These are phyloP conservation scores for Trachymyrmex cornetzi DNA, from an alignment of 1,140 invertebrate genomes.

Conservation along the genomic window DNA sequence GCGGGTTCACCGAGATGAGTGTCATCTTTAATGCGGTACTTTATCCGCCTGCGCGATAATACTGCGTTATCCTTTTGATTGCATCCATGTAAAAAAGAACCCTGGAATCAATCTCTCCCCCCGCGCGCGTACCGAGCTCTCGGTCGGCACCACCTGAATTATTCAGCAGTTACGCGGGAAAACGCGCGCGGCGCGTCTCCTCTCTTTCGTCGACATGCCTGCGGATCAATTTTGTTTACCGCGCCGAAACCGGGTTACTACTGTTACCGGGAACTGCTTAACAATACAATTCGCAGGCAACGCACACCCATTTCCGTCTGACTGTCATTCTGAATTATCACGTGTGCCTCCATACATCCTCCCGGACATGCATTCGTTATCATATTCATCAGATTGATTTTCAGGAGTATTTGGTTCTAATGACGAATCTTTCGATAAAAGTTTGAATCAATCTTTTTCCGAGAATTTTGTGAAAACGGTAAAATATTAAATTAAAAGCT, in stretches of 20 bases:
- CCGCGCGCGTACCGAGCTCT: not conserved
- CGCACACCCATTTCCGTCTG: not conserved
- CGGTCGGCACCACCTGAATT: conserved; percentile 32
- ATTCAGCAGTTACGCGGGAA: conserved; percentile 39
- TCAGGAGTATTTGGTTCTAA: not conserved
- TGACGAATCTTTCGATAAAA: not conserved
- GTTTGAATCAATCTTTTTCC: not conserved
- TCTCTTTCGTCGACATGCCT: conserved; percentile 5
- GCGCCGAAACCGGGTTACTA: conserved; percentile 18
- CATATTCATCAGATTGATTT: not conserved
- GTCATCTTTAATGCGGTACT: conserved; percentile 3
- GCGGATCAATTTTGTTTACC: conserved; percentile 50
- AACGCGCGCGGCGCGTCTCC: conserved; percentile 3
- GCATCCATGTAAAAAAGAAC: conserved; percentile 43
- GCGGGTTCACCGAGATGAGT: not conserved
- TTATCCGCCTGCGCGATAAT: conserved; percentile 31
- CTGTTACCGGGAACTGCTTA: not conserved
- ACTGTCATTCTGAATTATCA: not conserved
- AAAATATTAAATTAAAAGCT: not conserved
- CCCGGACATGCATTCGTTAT: not conserved
- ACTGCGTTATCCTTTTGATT: conserved; percentile 54
- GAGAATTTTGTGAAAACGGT: not conserved
- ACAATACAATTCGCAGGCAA: conserved; percentile 39
- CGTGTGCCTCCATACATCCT: not conserved
- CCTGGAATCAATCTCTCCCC: not conserved